Percentiles rank a stretch among this genome's conserved stretches.
These are phyloP conservation scores for Crenuchus spilurus DNA, from an alignment of 2,797 vertebrate genomes.

Conservation along the genomic window DNA sequence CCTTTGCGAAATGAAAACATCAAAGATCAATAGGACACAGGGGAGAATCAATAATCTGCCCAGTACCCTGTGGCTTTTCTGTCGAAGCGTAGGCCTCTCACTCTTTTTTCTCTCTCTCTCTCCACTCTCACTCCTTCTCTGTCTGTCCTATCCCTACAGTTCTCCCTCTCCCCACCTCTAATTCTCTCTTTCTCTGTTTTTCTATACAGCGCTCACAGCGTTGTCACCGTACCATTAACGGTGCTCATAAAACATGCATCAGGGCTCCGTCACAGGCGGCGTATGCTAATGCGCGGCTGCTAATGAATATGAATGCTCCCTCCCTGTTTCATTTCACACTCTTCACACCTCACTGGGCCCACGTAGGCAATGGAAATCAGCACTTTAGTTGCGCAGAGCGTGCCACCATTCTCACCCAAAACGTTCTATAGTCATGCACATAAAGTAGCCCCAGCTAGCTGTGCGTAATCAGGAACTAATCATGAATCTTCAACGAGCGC, in stretches of 20 bases:
- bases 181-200: constrained; percentile 47
- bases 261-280: constrained; percentile 74
- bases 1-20: constrained; percentile 82
- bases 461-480: constrained; percentile 41
- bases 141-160: constrained; percentile 61
- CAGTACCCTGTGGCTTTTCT: constrained; percentile 60
- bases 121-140: background rate
- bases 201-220: constrained; percentile 62
- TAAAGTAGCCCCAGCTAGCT: constrained; percentile 54
- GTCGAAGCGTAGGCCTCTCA: constrained; percentile 38
- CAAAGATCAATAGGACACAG: constrained; percentile 84
- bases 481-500: constrained; percentile 13
- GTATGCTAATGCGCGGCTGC: constrained; percentile 78
- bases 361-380: constrained; percentile 91
- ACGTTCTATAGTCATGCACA: constrained; percentile 62
- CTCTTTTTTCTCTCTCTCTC: background rate
- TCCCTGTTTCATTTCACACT: constrained; percentile 85
- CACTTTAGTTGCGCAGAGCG: constrained; percentile 81
- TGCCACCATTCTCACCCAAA: constrained; percentile 68
- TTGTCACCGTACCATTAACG: constrained; percentile 69
- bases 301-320: constrained; percentile 92
- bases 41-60: constrained; percentile 82
- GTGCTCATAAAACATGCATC: constrained; percentile 73
- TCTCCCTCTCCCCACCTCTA: background rate
- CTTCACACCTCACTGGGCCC: constrained; percentile 83